Evolutionary conservation across 2,113 vertebrate species (phyloP).

Genomic region (Smithornis capensis): DNA sequence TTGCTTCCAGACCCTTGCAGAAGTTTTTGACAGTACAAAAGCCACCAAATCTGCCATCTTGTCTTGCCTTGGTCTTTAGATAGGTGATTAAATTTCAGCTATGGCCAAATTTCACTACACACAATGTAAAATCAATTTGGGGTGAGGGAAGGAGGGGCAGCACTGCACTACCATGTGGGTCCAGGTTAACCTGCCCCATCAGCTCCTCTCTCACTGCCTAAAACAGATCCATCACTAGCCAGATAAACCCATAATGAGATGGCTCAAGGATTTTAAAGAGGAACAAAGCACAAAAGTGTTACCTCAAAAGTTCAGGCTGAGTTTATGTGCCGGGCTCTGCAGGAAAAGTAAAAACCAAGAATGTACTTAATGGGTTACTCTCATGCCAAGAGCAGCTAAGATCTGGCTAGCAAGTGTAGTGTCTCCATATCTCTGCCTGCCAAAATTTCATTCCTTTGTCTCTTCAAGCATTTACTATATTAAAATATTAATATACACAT

Average conservation of each 20-base stretch:
- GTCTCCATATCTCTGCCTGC: not conserved
- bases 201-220: not conserved
- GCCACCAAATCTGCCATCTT: not conserved
- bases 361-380: not conserved
- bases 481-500: conserved; percentile 1
- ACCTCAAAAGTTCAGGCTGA: not conserved
- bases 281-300: not conserved
- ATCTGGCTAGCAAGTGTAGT: not conserved
- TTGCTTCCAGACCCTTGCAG: not conserved
- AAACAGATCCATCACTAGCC: not conserved
- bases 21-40: not conserved
- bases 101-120: not conserved
- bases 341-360: not conserved
- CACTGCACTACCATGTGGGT: not conserved
- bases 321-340: not conserved
- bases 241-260: not conserved
- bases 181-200: not conserved
- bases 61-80: not conserved
- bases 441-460: not conserved
- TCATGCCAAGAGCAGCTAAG: not conserved
- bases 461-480: not conserved
- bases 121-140: not conserved
- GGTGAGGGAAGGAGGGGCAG: not conserved
- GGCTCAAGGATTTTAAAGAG: not conserved
- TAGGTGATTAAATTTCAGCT: not conserved